Percentiles rank a stretch among this genome's conserved stretches.
Evolutionary conservation across 2,888 invertebrate genomes (phyloP).

Genomic region (Drepanosiphum platanoidis): DNA sequence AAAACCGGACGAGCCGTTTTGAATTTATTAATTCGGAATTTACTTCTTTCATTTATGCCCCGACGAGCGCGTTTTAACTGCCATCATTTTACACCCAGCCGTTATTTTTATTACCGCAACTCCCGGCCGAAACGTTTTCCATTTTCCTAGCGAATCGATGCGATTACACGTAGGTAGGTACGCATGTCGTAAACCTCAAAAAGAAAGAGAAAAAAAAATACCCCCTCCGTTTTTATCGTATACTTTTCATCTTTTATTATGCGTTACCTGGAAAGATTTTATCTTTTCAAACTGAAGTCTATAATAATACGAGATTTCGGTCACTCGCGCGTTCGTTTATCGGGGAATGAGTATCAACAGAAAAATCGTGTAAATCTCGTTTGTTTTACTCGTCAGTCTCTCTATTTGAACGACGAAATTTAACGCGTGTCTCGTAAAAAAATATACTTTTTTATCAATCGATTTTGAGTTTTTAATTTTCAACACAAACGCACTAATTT

Average conservation of each 20-base stretch:
- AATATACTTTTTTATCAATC: too few relatives aligned
- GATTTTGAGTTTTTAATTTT: too few relatives aligned
- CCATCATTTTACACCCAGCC: conserved; percentile 34
- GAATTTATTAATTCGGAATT: conserved; percentile 50
- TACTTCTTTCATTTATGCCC: conserved; percentile 17
- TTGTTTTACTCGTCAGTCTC: not conserved
- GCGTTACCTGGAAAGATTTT: conserved; percentile 14
- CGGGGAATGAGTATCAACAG: not conserved
- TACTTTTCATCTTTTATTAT: conserved; percentile 46
- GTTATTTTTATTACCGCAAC: conserved; percentile 41
- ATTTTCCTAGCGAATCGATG: conserved; percentile 41
- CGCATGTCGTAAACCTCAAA: conserved; percentile 7
- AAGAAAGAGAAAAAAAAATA: not conserved
- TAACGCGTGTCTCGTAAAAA: too few relatives aligned
- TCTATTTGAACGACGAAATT: not conserved
- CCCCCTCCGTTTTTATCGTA: conserved; percentile 37
- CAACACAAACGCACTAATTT: too few relatives aligned
- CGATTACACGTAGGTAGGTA: not conserved
- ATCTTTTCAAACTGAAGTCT: not conserved
- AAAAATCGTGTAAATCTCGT: not conserved
- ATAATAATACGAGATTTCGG: not conserved
- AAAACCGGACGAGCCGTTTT: conserved; percentile 27
- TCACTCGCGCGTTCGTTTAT: not conserved
- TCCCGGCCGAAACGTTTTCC: conserved; percentile 20
- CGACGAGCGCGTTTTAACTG: conserved; percentile 41